Evolutionary conservation across 1,140 invertebrate genomes (phyloP).

Genomic region (Colletes latitarsis): DNA sequence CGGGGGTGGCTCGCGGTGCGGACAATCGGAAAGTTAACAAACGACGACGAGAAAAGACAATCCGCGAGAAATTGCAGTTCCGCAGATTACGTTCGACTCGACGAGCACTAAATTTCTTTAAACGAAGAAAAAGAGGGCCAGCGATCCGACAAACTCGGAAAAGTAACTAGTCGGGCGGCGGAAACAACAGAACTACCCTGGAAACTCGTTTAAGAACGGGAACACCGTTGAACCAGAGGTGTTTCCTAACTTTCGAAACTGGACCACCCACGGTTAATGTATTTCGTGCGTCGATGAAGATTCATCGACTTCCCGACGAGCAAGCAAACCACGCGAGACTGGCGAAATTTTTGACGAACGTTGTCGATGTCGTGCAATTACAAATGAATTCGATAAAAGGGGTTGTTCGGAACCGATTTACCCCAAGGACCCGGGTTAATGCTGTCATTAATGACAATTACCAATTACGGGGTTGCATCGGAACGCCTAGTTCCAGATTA

Average conservation of each 20-base stretch:
- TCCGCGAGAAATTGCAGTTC: not conserved
- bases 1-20: not conserved
- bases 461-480: conserved; percentile 7
- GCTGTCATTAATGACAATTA: conserved; percentile 27
- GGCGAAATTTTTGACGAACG: not conserved
- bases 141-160: not conserved
- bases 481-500: not conserved
- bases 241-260: not conserved
- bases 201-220: not conserved
- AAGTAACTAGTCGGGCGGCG: not conserved
- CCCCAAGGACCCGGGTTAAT: not conserved
- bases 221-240: no score
- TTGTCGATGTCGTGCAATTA: not conserved
- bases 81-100: not conserved
- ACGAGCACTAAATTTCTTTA: conserved; percentile 6
- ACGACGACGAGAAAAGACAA: not conserved
- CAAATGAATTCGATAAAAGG: conserved; percentile 3
- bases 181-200: not conserved
- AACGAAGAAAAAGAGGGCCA: not conserved
- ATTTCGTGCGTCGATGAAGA: not conserved
- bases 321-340: not conserved
- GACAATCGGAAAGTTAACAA: not conserved
- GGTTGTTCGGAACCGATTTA: not conserved
- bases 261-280: not conserved
- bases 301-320: not conserved